Evolutionary conservation across 2,797 vertebrate species (phyloP), one percentile per base, ranked within the genome.

Genomic region (Thaleichthys pacificus): DNA sequence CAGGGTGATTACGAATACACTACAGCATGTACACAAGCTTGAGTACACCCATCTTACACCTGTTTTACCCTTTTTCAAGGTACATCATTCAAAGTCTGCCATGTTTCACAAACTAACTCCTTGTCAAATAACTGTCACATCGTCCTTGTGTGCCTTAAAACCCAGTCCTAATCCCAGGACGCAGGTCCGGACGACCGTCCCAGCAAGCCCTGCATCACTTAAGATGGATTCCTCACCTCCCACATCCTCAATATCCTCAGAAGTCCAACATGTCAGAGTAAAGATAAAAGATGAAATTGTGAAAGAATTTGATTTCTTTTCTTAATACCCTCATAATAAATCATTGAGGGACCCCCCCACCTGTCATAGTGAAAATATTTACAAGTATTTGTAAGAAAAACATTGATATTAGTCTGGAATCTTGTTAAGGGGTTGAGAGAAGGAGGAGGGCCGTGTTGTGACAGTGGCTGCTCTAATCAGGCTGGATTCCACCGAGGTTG

Each of bases 341-440:
- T 74, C 69, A 67, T 15, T 11, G n/a, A 69, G 17, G 57, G 68
- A 32, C 70, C 64, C 67, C 70, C 60, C 35, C 42, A 47, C 42
- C 66, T 32, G 12, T 42, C 15, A 54, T 38, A 82, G 79, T 61
- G 69, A 84, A 82, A 90, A 87, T 64, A 85, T 85, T 77, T 80
- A 83, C 82, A 87, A 73, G 80, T 81, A 87, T 88, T 84, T 82
- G 77, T 75, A 89, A 87, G 71, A 65, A 77, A 83, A 91, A 86
- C 87, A 89, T 17, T 72, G 51, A 58, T 74, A 14, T 73, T 68
- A 17, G 74, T 80, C 61, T 56, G 71, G 76, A 81, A 68, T 76
- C 80, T 75, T 74, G 81, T 71, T 71, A 80, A 77, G 80, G 80
- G 73, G 76, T 56, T 51, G 71, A 70, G 42, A 76, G 72, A 82